Evolutionary conservation across 2,888 invertebrate genomes (phyloP), one percentile per base, ranked within the genome.

Genomic region (Eupithecia insigniata): DNA sequence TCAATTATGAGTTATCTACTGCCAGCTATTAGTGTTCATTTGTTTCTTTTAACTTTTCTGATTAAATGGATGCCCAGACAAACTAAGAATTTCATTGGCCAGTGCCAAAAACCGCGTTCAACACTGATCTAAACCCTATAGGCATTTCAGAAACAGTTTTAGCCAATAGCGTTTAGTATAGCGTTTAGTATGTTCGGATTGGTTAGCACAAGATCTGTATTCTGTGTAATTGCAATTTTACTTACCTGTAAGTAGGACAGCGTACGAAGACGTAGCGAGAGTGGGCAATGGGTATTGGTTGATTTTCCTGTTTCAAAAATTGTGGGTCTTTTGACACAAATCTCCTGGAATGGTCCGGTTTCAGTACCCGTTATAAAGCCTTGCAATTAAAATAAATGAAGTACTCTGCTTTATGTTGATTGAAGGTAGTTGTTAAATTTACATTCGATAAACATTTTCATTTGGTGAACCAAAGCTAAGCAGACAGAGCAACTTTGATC

Each of bases 241-340:
- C 76, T 70, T 51, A 22, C 12, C 32, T 12, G 72, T 74, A 72
- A 67, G 76, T 72, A 69, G 74, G 69, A 60, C 74, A 62, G 67
- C 66, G 71, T 74, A 71, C 71, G 60, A 64, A 74, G 74, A 74
- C 68, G 69, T 61, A 70, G 71, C 69, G 69, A 69, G 74, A 74
- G 69, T 71, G 71, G 74, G 69, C 67, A 69, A 58, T 67, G 74
- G 74, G 71, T 60, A 67, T 71, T 69, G 74, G 71, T 72, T 72
- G 74, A 74, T 72, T 71, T 74, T 71, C 74, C 71, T 74, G 74
- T 74, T 74, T 74, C 67, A 71, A 72, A 71, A 74, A 70, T 65
- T 71, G 74, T 74, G 71, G 69, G 67, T 65, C 69, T 69, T 74
- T 74, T 71, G 74, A 69, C 74, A 74, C 69, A 67, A 72, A 72